Conservation (phyloP, 2,113 vertebrate species). For the Thunnus thynnus region DNA sequence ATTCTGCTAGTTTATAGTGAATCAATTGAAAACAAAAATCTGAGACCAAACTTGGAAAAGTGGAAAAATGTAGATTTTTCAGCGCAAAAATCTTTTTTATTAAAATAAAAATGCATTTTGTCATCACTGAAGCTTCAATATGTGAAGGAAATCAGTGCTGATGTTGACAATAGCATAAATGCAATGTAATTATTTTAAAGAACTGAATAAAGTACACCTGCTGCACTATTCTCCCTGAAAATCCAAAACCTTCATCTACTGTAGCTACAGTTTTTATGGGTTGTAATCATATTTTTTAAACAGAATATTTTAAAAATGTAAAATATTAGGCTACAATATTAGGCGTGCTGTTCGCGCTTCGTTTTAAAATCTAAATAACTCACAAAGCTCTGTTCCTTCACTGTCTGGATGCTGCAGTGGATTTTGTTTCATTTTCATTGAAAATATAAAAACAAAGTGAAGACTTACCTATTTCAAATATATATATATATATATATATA, state of each 20-base stretch:
- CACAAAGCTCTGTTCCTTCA: not conserved
- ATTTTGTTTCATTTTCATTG: not conserved
- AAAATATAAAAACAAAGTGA: not conserved
- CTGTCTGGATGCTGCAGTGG: not conserved
- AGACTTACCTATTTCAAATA: slow-evolving; percentile 17
- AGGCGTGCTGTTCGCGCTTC: no score
- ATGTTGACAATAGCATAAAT: not conserved
- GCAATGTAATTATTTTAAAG: not conserved
- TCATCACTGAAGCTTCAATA: not conserved
- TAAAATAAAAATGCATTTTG: no score
- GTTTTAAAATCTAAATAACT: not conserved
- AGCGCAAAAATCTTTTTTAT: no score
- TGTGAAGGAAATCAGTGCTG: not conserved
- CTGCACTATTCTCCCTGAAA: not conserved
- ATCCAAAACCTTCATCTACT: not conserved
- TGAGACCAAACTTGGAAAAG: no score
- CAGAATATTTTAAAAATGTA: no score
- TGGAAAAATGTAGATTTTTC: not conserved
- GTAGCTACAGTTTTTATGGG: no score
- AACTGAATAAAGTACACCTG: not conserved
- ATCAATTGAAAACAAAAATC: not conserved
- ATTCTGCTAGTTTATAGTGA: not conserved
- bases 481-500: no score
- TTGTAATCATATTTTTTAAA: no score
- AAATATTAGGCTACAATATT: no score